Conservation (phyloP, 2,797 vertebrate species). For the Scleropages formosus region DNA sequence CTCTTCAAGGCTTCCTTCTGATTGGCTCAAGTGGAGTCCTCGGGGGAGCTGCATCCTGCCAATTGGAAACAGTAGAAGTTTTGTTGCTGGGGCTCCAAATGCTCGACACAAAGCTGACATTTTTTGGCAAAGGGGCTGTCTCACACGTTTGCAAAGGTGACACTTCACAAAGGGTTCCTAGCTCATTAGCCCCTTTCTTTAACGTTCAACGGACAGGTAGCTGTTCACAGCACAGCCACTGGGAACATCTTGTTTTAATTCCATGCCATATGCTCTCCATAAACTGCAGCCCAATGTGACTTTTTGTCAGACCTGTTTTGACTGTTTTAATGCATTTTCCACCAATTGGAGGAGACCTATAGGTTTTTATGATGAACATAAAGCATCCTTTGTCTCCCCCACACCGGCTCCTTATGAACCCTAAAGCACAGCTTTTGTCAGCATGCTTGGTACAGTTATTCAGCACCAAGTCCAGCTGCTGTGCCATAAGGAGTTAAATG, state of each 20-base stretch:
- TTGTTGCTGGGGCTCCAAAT: slow-evolving; percentile 70
- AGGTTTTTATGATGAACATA: neutral
- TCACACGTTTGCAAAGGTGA: slow-evolving; percentile 53
- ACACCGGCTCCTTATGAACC: neutral
- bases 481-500: neutral
- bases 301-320: neutral
- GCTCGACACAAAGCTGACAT: slow-evolving; percentile 60
- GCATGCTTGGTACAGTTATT: neutral
- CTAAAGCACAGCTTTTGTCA: too few species aligned
- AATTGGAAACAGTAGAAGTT: slow-evolving; percentile 72
- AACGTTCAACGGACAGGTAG: slow-evolving; percentile 10
- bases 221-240: neutral
- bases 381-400: neutral
- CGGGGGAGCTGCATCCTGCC: slow-evolving; percentile 64
- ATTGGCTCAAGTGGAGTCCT: slow-evolving; percentile 56
- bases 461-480: neutral
- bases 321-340: neutral
- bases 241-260: neutral
- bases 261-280: neutral
- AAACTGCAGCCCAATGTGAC: neutral
- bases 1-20: slow-evolving; percentile 55
- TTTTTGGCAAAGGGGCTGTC: slow-evolving; percentile 53
- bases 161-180: slow-evolving; percentile 31
- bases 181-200: neutral
- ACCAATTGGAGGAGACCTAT: neutral